phyloP scores from a whole-genome alignment of 2,797 vertebrate genomes.

The Lepus townsendii region DNA sequence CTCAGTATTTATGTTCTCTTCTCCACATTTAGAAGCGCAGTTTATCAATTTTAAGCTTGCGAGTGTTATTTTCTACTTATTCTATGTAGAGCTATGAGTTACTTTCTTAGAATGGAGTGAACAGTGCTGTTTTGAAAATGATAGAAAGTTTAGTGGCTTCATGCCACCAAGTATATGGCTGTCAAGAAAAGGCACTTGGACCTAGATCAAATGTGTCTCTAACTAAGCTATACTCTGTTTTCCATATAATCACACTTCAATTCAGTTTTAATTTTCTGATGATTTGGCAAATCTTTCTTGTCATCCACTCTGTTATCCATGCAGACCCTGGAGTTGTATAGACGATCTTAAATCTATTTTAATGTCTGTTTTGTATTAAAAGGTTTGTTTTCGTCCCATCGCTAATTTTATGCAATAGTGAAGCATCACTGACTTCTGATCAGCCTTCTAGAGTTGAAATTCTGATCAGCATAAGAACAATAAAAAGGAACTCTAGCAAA shows the following conservation, averaged over 20 bases:
- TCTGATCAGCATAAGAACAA: not conserved
- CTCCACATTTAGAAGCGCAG: constrained; percentile 50
- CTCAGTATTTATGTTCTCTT: constrained; percentile 58
- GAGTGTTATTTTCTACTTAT: constrained; percentile 16
- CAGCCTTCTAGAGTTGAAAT: not conserved
- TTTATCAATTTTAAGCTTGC: constrained; percentile 50
- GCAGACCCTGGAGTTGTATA: not conserved
- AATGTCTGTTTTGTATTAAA: constrained; percentile 26
- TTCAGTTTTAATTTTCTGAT: not conserved
- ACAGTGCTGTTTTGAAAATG: constrained; percentile 46
- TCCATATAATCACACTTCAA: not conserved
- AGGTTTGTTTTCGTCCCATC: not conserved
- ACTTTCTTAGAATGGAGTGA: constrained; percentile 53
- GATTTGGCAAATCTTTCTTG: not conserved
- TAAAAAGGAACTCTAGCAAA: not conserved
- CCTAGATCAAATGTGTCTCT: not conserved
- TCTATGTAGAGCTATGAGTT: constrained; percentile 53
- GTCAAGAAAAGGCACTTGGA: not conserved
- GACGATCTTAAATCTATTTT: not conserved
- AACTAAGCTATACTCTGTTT: not conserved
- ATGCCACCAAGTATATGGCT: not conserved
- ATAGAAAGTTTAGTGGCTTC: constrained; percentile 3
- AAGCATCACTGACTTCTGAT: not conserved
- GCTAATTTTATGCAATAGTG: not conserved
- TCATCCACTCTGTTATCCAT: not conserved